phyloP scores from a whole-genome alignment of 2,888 invertebrate species.

The Stenichneumon culpator region DNA sequence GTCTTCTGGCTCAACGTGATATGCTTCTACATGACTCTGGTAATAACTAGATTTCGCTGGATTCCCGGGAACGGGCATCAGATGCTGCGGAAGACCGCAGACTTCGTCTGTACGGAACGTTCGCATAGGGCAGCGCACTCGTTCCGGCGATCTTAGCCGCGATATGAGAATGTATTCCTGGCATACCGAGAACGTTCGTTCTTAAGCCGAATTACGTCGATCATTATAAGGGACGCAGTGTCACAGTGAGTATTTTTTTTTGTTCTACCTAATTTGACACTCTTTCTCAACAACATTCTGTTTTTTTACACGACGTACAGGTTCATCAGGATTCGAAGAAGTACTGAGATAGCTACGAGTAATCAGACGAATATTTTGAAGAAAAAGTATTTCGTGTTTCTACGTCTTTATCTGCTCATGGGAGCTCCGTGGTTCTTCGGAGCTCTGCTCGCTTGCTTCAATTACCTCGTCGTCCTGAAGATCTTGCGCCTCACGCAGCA shows the following conservation, averaged over 20 bases:
- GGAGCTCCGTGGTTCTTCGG: conserved; percentile 80
- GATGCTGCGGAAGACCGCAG: conserved; percentile 70
- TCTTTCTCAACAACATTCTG: conserved; percentile 76
- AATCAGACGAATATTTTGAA: conserved; percentile 71
- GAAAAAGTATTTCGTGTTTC: conserved; percentile 76
- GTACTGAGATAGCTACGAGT: conserved; percentile 73
- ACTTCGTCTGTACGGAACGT: conserved; percentile 71
- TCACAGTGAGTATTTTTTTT: conserved; percentile 76
- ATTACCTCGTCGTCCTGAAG: conserved; percentile 74
- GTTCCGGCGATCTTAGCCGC: conserved; percentile 72
- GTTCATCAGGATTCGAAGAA: conserved; percentile 74
- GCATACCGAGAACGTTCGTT: conserved; percentile 67
- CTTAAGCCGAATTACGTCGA: conserved; percentile 71
- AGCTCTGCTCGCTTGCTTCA: conserved; percentile 73
- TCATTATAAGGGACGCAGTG: conserved; percentile 71
- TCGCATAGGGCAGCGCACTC: conserved; percentile 73
- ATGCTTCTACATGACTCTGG: conserved; percentile 78
- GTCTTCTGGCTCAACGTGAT: conserved; percentile 79
- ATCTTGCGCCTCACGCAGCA: conserved; percentile 76
- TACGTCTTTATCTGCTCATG: conserved; percentile 78
- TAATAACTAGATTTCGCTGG: conserved; percentile 77
- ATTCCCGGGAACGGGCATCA: conserved; percentile 56
- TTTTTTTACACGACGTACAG: conserved; percentile 77
- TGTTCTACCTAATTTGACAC: conserved; percentile 72
- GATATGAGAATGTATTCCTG: conserved; percentile 72